These are phyloP conservation scores for Aphrocallistes beatrix DNA, from an alignment of 37 sponge, comb jelly and placozoan genomes.

Conservation along the genomic window DNA sequence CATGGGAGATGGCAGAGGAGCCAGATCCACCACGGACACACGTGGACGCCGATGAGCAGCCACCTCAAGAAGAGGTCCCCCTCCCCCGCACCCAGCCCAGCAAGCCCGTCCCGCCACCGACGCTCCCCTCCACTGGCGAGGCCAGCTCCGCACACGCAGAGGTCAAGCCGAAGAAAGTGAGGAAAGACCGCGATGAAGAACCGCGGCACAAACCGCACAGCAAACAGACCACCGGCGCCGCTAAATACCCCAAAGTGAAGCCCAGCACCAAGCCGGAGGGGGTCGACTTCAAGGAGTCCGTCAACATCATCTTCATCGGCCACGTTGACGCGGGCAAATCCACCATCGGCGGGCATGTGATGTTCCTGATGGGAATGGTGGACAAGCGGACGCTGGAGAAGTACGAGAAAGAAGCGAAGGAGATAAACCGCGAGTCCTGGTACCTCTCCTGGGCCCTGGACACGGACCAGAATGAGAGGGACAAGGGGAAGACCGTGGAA, in stretches of 20 bases:
- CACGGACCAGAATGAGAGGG: constrained; percentile 91
- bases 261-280: constrained; percentile 17
- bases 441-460: constrained; percentile 97
- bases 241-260: not conserved
- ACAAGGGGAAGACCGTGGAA: constrained; percentile 98
- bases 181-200: not conserved
- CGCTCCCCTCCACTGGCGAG: too few species aligned
- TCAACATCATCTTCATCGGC: constrained; percentile 95
- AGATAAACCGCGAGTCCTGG: constrained; percentile 98
- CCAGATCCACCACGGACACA: not conserved
- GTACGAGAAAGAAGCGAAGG: constrained; percentile 94
- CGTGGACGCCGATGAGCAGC: too few species aligned
- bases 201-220: not conserved
- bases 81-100: too few species aligned
- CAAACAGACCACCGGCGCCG: not conserved
- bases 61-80: too few species aligned
- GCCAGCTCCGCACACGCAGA: not conserved
- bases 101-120: too few species aligned
- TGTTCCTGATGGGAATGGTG: constrained; percentile 84
- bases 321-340: constrained; percentile 99
- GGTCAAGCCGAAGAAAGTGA: not conserved
- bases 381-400: constrained; percentile 98
- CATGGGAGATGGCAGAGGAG: not conserved
- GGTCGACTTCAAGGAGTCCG: constrained; percentile 50
- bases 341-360: constrained; percentile 94